Evolutionary conservation across 1,140 invertebrate species (phyloP).

Genomic region (Drosophila suzukii): DNA sequence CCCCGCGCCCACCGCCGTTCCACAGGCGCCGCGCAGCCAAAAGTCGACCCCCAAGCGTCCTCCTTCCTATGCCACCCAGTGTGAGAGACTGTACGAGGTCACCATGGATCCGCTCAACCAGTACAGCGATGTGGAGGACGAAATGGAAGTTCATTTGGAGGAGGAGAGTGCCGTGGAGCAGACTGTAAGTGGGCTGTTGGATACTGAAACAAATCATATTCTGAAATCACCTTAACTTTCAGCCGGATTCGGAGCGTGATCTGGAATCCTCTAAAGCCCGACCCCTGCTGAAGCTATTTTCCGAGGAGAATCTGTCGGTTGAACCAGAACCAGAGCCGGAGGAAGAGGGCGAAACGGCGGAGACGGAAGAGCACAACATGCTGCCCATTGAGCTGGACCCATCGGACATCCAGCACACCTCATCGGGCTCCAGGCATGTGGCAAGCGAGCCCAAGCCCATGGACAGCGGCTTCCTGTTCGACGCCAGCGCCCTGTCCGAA

Average conservation of each 20-base stretch:
- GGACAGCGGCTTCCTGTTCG: constrained; percentile 17
- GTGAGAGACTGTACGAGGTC: constrained; percentile 30
- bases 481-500: constrained; percentile 55
- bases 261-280: constrained; percentile 16
- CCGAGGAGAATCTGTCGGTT: constrained; percentile 56
- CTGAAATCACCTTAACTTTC: no score
- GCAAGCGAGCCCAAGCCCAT: constrained; percentile 8
- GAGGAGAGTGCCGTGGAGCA: constrained; percentile 15
- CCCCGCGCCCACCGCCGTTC: background rate
- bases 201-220: no score
- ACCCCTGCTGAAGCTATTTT: constrained; percentile 61
- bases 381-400: constrained; percentile 48
- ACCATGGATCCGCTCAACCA: background rate
- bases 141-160: constrained; percentile 8
- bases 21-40: constrained; percentile 5
- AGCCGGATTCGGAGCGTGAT: background rate
- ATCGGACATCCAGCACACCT: constrained; percentile 7
- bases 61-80: background rate
- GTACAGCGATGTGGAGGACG: constrained; percentile 27
- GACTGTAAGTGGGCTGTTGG: background rate
- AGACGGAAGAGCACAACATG: constrained; percentile 27
- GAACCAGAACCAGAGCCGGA: constrained; percentile 10
- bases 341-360: background rate
- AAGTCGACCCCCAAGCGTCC: background rate
- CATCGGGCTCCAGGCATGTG: constrained; percentile 20